A percentile compares a stretch with the other conserved stretches of the same genome.
Evolutionary conservation across 2,888 invertebrate genomes (phyloP).

Genomic region (Nomada fucata): DNA sequence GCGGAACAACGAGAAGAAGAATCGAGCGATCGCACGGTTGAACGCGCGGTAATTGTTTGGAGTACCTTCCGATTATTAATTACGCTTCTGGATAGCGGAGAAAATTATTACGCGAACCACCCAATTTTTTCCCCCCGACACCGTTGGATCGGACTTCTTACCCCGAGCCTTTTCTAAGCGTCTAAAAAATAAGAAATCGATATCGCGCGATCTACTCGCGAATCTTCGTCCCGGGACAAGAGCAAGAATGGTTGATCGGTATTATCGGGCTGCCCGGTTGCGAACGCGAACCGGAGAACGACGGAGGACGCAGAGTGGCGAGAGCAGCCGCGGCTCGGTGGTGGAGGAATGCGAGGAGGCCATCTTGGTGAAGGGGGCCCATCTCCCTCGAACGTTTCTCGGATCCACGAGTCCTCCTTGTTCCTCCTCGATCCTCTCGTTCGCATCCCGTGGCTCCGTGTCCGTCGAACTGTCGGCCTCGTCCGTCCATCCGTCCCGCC

Average conservation of each 20-base stretch:
- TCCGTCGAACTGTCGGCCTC: conserved; percentile 63
- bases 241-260: conserved; percentile 47
- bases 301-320: conserved; percentile 27
- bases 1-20: too few species aligned
- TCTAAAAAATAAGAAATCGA: too few species aligned
- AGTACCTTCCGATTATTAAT: too few species aligned
- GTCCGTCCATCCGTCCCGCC: conserved; percentile 61
- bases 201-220: conserved; percentile 31
- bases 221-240: conserved; percentile 15
- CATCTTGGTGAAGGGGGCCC: conserved; percentile 78
- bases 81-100: too few species aligned
- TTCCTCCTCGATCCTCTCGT: conserved; percentile 36
- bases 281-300: background rate
- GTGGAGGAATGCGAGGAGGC: conserved; percentile 82
- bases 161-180: too few species aligned
- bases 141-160: too few species aligned
- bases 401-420: conserved; percentile 55
- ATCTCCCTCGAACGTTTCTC: conserved; percentile 74
- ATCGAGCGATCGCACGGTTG: too few species aligned
- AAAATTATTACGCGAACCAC: too few species aligned
- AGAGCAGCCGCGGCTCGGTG: conserved; percentile 44
- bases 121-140: too few species aligned
- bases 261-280: conserved; percentile 39
- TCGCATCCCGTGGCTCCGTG: conserved; percentile 58
- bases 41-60: too few species aligned